Base-by-base conservation (phyloP, 2,888 invertebrate genomes). In the Chaetogeoica ovagalla region DNA sequence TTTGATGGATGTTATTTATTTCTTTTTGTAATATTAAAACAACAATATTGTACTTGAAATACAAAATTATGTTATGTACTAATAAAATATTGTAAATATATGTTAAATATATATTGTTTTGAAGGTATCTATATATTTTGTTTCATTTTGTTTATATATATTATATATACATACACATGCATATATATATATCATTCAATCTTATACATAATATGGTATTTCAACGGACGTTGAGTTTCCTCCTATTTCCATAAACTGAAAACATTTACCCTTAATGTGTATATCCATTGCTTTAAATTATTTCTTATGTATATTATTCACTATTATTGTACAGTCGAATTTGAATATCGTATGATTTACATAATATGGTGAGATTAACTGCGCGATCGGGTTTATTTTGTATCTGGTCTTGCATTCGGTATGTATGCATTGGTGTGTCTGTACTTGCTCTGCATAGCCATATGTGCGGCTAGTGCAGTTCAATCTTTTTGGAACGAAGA, bases 61-160 rank as follows among this genome's bases (percentile, higher is more conserved):
- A 70, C 77, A 79, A 70, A 79, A 79, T 70, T 63, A 70, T 70
- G 77, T 79, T 79, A 70, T 37, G 8, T 70, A 70, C 57, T 62
- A 69, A 37, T 52, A 70, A 59, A 70, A 5, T n/a, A 70, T 55
- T 79, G 69, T 79, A 70, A 55, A 79, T 79, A 70, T n/a, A 79
- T 79, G 77, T 79, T 79, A 39, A 79, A 79, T 79, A 79, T 79
- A 79, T 55, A 79, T 79, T 76, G 76, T 76, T 76, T 76, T 76
- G 60, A 69, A n/a, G 75, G 66, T 66, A 66, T 23, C 2, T 57
- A 37, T 7, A 55, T 52, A 69, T 69, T 69, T 52, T 69, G 48
- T 19, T n/a, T 23, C 30, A 17, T 69, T 55, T 69, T 52, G 23
- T 21, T 9, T 59, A 30, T 30, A 2, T 30, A 30, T 4, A 30